phyloP scores from a whole-genome alignment of 37 sponge, comb jelly and placozoan species.

The Spongilla lacustris region DNA sequence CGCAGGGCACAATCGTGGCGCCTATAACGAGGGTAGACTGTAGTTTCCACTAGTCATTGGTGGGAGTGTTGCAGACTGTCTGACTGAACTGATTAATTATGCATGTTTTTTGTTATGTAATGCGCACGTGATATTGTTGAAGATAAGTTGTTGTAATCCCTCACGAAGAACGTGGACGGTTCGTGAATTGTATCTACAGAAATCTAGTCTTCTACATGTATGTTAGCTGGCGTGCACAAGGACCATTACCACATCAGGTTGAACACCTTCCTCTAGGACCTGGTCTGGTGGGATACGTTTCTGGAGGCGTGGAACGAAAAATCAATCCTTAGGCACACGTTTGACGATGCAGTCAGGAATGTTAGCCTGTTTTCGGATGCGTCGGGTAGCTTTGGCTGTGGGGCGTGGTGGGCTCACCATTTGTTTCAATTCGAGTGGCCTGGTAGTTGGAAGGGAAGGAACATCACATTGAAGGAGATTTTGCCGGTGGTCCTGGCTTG shows the following conservation, averaged over 20 bases:
- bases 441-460: neutral
- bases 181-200: too few species aligned
- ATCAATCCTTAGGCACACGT: neutral
- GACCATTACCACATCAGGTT: slow-evolving; percentile 27
- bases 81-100: too few species aligned
- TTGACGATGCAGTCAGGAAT: neutral
- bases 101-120: too few species aligned
- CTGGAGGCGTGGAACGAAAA: slow-evolving; percentile 32
- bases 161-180: too few species aligned
- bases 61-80: too few species aligned
- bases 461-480: slow-evolving; percentile 49
- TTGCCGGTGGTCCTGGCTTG: slow-evolving; percentile 26
- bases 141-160: too few species aligned
- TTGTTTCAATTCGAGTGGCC: slow-evolving; percentile 42
- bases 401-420: neutral
- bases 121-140: too few species aligned
- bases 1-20: too few species aligned
- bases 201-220: too few species aligned
- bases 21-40: too few species aligned
- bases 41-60: neutral
- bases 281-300: slow-evolving; percentile 38
- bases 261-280: slow-evolving; percentile 16
- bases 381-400: slow-evolving; percentile 43
- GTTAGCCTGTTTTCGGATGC: slow-evolving; percentile 19
- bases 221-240: slow-evolving; percentile 23